These are phyloP conservation scores for Podabrus alpinus DNA, from an alignment of 2,888 invertebrate species.

Conservation along the genomic window DNA sequence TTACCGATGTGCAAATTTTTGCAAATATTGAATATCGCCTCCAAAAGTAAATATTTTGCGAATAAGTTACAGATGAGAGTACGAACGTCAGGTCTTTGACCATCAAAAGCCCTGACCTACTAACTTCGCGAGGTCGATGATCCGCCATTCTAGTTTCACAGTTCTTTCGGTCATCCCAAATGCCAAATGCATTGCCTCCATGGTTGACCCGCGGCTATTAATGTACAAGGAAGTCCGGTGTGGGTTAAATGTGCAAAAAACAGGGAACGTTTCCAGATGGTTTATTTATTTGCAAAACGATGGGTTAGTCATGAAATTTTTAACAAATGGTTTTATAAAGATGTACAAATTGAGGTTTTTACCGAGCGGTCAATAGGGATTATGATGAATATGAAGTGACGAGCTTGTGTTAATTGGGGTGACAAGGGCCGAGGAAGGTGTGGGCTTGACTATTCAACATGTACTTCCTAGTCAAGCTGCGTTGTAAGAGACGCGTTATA, in stretches of 20 bases:
- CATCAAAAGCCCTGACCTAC: conserved; percentile 56
- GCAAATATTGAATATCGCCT: conserved; percentile 17
- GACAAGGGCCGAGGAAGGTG: conserved; percentile 46
- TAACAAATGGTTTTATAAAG: conserved; percentile 53
- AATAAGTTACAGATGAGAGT: conserved; percentile 46
- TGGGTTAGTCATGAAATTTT: conserved; percentile 25
- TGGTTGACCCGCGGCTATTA: conserved; percentile 26
- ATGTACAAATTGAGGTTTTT: conserved; percentile 43
- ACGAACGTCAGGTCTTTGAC: conserved; percentile 55
- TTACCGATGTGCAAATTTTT: neutral
- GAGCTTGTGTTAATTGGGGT: conserved; percentile 54
- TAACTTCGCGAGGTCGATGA: conserved; percentile 57
- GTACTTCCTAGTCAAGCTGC: conserved; percentile 38
- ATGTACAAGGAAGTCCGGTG: conserved; percentile 35
- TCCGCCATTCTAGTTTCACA: conserved; percentile 56
- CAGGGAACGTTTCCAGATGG: conserved; percentile 17
- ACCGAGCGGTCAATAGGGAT: conserved; percentile 43
- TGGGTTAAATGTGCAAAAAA: conserved; percentile 9
- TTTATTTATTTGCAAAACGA: neutral
- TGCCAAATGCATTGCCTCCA: conserved; percentile 36
- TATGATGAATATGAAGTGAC: conserved; percentile 46
- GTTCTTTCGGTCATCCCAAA: conserved; percentile 44
- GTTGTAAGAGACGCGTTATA: conserved; percentile 32
- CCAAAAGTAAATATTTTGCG: conserved; percentile 23
- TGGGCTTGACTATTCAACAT: conserved; percentile 30